Conservation (phyloP, 2,888 invertebrate genomes). For the Drosophila melanosoma region DNA sequence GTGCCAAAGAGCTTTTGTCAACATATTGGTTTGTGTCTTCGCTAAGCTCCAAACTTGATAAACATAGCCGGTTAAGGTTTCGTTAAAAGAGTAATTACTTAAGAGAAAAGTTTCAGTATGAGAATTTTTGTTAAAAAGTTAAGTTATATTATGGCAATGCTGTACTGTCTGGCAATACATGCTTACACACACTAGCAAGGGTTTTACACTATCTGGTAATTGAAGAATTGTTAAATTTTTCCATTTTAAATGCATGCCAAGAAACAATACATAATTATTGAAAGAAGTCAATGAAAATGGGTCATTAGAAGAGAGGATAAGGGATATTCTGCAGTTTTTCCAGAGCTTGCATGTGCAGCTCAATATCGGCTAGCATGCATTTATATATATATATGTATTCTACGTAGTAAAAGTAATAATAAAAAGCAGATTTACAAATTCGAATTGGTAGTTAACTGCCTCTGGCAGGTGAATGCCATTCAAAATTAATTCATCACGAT, state of each 20-base stretch:
- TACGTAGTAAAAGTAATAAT: background rate
- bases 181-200: background rate
- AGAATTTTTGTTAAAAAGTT: background rate
- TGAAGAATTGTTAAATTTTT: background rate
- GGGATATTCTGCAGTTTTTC: background rate
- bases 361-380: background rate
- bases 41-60: slow-evolving; percentile 10
- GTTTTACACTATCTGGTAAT: background rate
- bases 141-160: background rate
- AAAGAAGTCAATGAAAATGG: background rate
- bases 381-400: background rate
- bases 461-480: background rate
- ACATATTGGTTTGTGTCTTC: slow-evolving; percentile 12
- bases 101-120: background rate
- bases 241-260: no score
- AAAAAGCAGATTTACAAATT: background rate
- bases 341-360: background rate
- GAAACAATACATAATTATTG: no score
- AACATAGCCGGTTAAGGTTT: slow-evolving; percentile 15
- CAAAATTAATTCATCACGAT: background rate
- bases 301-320: background rate
- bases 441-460: background rate
- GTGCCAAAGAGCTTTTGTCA: background rate
- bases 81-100: slow-evolving; percentile 15
- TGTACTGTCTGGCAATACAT: background rate